Evolutionary conservation across 1,140 invertebrate genomes (phyloP), one percentile per base, ranked within the genome.

Genomic region (Tetragnatha versicolor): DNA sequence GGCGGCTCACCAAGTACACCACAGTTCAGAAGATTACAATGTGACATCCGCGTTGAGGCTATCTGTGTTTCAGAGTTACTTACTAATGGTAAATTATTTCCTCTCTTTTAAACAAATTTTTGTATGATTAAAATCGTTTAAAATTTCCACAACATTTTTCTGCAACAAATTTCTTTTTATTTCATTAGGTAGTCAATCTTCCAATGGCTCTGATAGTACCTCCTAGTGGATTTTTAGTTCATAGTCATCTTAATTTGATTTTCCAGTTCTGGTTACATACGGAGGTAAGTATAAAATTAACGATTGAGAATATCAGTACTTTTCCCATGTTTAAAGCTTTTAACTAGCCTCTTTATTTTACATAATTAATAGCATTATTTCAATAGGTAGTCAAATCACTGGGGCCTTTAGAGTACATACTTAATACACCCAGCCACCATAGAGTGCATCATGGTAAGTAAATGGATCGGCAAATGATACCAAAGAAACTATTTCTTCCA

Each of bases 1-100:
- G 95, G 93, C 94, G 0, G 92, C 94, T 78, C 96, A 98, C 87
- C 95, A 98, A 87, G 94, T 96, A 0, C 96, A 98, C 85, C 96
- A 98, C 83, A 97, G 94, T 83, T 96, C 94, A 17, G 96, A 98
- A 86, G 95, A 98, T 83, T 98, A 95, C 86, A 97, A 97, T 87
- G 88, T 97, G 82, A 25, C 75, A 25, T 75, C 82, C 10, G 94
- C 94, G 0, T 87, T 96, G 65, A 85, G 95, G 33, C 95, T 97
- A 84, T 94, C 94, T 0, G 83, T 92, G 0, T 83, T 96, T 25
- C 94, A 96, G 84, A 90, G 90, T 61, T 94, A 92, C 90, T 91
- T 91, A 84, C 91, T 90, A 72, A 94, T 93, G 89, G 93, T 94
- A 89, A 91, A 90, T 81, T 58, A 5, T 27, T 73, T 73, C 45